Evolutionary conservation across 1,140 invertebrate species (phyloP), one percentile per base, ranked within the genome.

Genomic region (Pseudachorutes palmiensis): DNA sequence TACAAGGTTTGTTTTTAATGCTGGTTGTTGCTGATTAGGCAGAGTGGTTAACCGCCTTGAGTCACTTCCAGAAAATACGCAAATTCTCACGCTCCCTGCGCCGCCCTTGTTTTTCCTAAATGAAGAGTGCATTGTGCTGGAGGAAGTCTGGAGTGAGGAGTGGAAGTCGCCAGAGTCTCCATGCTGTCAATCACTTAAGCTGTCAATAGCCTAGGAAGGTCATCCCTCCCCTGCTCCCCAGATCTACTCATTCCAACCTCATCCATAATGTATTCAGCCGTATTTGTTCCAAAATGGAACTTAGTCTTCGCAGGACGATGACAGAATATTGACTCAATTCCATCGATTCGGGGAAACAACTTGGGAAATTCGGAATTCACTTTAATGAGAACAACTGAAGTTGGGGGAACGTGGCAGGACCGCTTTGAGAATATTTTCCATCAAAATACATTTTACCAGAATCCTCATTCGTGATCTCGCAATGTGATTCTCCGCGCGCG

Each of bases 121-220:
- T 41, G 19, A 19, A 41, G 19, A 41, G 36, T 5, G 36, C 36
- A 9, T 5, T 5, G 36, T 41, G 36, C 36, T 41, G 19, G 19
- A 41, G 5, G 36, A 19, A 5, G 19, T 41, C 36, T 41, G 5
- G 5, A 41, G 19, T 41, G 19, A 41, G 36, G 36, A 41, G 19
- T 9, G 19, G 5, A 41, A 41, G 36, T 5, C 5, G 36, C 36
- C 36, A 41, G 36, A 41, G 36, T 41, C 19, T 41, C 36, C 5
- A 5, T 41, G 36, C n/a, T 41, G 36, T 41, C 36, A 41, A 41
- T 41, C 36, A 41, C 5, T 41, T 41, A 9, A 9, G 36, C 70
- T 72, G 67, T 72, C 70, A 69, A 69, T 72, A 69, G 64, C 70
- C 68, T 67, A 69, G 51, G 63, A 66, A 70, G 74, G 75, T 66